Evolutionary conservation across 2,113 vertebrate genomes (phyloP).

Genomic region (Vulpes vulpes): DNA sequence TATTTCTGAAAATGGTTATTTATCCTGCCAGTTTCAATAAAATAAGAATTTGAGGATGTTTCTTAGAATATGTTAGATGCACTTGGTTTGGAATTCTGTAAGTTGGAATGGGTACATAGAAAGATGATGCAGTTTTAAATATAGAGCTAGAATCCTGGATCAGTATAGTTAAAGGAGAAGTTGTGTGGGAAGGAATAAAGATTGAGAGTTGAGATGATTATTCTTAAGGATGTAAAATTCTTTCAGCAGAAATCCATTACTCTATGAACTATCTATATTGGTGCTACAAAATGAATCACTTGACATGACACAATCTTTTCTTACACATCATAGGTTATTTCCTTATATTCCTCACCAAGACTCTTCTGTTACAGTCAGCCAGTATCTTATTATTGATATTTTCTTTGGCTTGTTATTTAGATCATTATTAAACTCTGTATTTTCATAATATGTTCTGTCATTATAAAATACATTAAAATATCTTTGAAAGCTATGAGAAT

Average conservation of each 20-base stretch:
- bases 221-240: neutral
- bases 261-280: neutral
- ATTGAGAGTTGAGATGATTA: neutral
- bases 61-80: neutral
- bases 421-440: neutral
- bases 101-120: neutral
- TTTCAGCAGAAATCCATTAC: neutral
- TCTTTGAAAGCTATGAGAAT: neutral
- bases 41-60: neutral
- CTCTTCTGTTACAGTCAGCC: neutral
- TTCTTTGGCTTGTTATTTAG: neutral
- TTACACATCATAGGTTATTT: neutral
- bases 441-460: neutral
- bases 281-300: neutral
- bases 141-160: neutral
- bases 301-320: neutral
- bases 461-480: neutral
- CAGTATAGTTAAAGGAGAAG: neutral
- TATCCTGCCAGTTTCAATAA: neutral
- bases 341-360: neutral
- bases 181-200: neutral
- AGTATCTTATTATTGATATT: neutral
- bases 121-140: neutral
- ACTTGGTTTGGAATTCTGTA: neutral
- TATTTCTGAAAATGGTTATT: neutral